phyloP scores from a whole-genome alignment of 2,797 vertebrate genomes.

The Callimico goeldii region DNA sequence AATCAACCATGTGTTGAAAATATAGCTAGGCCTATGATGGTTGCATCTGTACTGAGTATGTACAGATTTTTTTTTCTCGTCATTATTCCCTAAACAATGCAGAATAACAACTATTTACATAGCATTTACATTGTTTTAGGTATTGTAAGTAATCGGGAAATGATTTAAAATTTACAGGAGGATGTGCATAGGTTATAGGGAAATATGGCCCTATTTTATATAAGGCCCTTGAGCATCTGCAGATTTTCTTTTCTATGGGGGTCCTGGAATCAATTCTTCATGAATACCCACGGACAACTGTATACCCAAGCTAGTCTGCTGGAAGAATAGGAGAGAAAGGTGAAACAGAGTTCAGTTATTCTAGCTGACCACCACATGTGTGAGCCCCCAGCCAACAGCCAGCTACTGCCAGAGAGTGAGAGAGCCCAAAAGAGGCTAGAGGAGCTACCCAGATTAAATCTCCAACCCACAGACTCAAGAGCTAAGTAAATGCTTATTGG shows the following conservation, averaged over 20 bases:
- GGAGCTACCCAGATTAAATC: not conserved
- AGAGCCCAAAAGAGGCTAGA: not conserved
- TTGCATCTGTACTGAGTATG: not conserved
- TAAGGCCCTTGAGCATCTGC: not conserved
- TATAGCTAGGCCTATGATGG: not conserved
- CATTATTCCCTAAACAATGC: not conserved
- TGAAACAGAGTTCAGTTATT: not conserved
- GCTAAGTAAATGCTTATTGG: not conserved
- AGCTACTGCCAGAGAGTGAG: not conserved
- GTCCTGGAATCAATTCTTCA: not conserved
- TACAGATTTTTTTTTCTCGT: not conserved
- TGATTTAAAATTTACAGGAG: not conserved
- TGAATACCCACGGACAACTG: not conserved
- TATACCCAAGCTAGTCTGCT: not conserved
- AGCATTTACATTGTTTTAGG: not conserved
- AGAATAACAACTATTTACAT: not conserved
- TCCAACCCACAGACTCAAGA: not conserved
- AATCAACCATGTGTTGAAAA: not conserved
- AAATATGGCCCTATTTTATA: not conserved
- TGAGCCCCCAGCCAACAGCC: not conserved
- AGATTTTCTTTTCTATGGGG: not conserved
- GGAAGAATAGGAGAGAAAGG: not conserved
- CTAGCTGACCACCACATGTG: not conserved
- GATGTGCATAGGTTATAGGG: not conserved
- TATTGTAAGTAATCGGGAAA: not conserved